Conservation (phyloP, 53 echinoderm and acorn worm species). For the Paracentrotus lividus region DNA sequence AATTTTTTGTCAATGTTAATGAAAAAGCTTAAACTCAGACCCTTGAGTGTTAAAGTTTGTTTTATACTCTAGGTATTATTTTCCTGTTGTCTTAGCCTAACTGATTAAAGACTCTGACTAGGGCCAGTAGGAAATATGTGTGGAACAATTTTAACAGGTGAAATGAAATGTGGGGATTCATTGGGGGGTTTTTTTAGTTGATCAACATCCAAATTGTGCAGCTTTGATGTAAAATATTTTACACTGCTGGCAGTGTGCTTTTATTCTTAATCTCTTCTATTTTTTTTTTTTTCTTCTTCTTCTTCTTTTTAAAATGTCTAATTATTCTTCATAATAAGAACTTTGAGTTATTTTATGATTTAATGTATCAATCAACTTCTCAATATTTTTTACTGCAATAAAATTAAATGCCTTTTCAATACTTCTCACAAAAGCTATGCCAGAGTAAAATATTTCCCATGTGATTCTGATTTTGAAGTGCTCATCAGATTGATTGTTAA, state of each 20-base stretch:
- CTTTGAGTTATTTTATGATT: not conserved
- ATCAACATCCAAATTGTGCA: not conserved
- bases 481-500: not conserved
- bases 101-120: too few relatives aligned
- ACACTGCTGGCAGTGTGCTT: slow-evolving; percentile 17
- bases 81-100: not conserved
- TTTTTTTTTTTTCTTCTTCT: too few relatives aligned
- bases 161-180: not conserved
- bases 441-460: not conserved
- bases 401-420: not conserved
- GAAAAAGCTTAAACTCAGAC: not conserved
- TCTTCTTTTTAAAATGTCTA: not conserved
- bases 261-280: too few relatives aligned
- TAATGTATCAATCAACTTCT: not conserved
- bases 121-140: too few relatives aligned
- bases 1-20: not conserved
- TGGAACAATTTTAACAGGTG: too few relatives aligned
- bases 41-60: not conserved
- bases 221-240: not conserved
- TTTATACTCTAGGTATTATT: not conserved
- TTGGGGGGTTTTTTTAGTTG: not conserved
- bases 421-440: not conserved
- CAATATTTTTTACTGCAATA: not conserved
- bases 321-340: not conserved
- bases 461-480: not conserved